phyloP scores from a whole-genome alignment of 2,113 vertebrate species.

The Scomber scombrus region DNA sequence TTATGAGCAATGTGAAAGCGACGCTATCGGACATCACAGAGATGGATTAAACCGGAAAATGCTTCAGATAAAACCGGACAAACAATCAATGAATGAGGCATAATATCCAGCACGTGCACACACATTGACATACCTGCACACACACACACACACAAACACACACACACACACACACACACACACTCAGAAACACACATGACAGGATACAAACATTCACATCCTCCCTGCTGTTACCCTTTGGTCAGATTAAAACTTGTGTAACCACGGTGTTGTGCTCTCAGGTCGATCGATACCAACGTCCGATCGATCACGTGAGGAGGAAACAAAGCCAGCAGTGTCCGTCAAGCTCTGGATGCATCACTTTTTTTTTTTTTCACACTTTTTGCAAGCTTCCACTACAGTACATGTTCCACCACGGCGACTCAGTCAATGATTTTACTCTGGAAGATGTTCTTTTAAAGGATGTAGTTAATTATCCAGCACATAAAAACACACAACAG shows the following conservation, averaged over 20 bases:
- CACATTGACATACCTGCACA: not conserved
- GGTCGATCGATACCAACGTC: constrained; percentile 11
- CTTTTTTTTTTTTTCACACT: not conserved
- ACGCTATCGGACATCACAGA: constrained; percentile 24
- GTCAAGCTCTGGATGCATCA: not conserved
- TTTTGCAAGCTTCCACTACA: not conserved
- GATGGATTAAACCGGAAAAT: constrained; percentile 51
- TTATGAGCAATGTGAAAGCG: constrained; percentile 39
- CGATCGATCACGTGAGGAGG: constrained; percentile 19
- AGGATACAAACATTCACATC: not conserved
- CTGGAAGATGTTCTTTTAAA: not conserved
- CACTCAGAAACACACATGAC: too few relatives aligned
- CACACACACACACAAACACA: not conserved
- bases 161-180: too few relatives aligned
- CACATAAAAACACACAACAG: too few relatives aligned
- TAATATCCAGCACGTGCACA: constrained; percentile 13
- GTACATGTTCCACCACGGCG: not conserved
- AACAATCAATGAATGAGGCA: constrained; percentile 43
- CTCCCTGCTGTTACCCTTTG: not conserved
- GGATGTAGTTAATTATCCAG: not conserved
- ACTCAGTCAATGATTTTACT: not conserved
- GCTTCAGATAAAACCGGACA: constrained; percentile 15
- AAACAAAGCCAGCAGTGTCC: constrained; percentile 7
- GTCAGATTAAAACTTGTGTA: constrained; percentile 15
- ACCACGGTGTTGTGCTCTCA: not conserved